Percentiles rank a stretch among this genome's conserved stretches.
Evolutionary conservation across 2,797 vertebrate species (phyloP).

Genomic region (Amazona finschi): DNA sequence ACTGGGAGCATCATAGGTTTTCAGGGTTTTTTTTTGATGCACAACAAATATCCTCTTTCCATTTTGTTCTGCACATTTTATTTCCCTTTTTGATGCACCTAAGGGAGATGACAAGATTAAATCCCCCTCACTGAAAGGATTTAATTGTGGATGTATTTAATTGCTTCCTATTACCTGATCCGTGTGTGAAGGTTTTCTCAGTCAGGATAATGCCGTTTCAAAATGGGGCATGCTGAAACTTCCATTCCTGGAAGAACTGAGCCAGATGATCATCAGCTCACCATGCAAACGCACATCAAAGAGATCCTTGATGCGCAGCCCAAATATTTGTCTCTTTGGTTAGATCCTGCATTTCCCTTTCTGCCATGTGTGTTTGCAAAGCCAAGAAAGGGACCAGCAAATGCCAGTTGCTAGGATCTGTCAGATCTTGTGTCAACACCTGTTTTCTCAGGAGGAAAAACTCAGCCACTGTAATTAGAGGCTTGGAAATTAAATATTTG

Average conservation of each 20-base stretch:
- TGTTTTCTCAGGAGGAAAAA: constrained; percentile 59
- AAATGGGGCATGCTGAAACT: neutral
- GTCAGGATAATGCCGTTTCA: neutral
- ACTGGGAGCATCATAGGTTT: neutral
- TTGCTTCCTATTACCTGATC: constrained; percentile 28
- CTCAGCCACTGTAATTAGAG: constrained; percentile 64
- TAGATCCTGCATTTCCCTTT: constrained; percentile 17
- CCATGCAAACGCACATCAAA: neutral
- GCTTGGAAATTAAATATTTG: constrained; percentile 70
- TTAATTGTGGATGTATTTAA: constrained; percentile 26
- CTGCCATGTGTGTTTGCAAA: neutral
- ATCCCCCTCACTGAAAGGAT: neutral
- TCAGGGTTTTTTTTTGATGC: neutral
- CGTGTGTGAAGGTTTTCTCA: neutral
- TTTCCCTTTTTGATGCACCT: constrained; percentile 1
- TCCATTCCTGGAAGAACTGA: neutral
- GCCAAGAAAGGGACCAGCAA: constrained; percentile 26
- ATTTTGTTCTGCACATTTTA: neutral
- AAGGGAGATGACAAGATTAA: constrained; percentile 26
- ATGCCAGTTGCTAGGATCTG: constrained; percentile 61
- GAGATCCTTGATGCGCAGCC: neutral
- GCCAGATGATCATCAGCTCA: neutral
- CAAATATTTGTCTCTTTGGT: constrained; percentile 7
- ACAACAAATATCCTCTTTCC: neutral
- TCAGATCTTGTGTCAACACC: constrained; percentile 65